Conservation (phyloP, 2,888 invertebrate genomes). For the Meandrusa payeni region DNA sequence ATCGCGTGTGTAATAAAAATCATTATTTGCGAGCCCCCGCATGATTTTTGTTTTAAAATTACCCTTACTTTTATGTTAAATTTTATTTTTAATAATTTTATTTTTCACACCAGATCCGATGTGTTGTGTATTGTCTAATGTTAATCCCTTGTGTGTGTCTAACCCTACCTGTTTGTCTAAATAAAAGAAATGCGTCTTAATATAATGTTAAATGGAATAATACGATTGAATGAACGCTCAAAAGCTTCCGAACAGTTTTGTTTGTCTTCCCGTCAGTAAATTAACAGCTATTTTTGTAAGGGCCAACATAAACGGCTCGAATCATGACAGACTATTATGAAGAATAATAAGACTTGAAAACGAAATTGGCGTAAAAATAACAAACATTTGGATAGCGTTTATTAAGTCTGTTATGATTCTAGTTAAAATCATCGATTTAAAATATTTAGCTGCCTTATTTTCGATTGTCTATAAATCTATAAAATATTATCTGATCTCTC, state of each 20-base stretch:
- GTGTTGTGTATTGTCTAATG: slow-evolving; percentile 95
- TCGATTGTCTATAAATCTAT: slow-evolving; percentile 33
- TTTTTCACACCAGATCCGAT: slow-evolving; percentile 81
- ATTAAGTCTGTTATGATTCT: slow-evolving; percentile 21
- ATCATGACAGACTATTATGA: slow-evolving; percentile 60
- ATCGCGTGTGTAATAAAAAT: slow-evolving; percentile 62
- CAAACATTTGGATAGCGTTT: background rate
- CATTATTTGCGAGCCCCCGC: slow-evolving; percentile 72
- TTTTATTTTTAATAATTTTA: slow-evolving; percentile 49
- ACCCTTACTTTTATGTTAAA: slow-evolving; percentile 48
- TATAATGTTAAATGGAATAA: slow-evolving; percentile 45
- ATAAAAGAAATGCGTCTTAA: slow-evolving; percentile 67
- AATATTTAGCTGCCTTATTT: slow-evolving; percentile 12
- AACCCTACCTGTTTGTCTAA: slow-evolving; percentile 82
- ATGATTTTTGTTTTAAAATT: slow-evolving; percentile 67
- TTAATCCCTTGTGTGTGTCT: slow-evolving; percentile 95
- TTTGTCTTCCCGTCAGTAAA: slow-evolving; percentile 64
- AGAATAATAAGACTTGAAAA: slow-evolving; percentile 21
- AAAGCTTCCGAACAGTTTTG: slow-evolving; percentile 74
- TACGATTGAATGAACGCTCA: slow-evolving; percentile 63
- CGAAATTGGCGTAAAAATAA: slow-evolving; percentile 6
- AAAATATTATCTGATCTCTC: slow-evolving; percentile 34
- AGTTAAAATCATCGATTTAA: slow-evolving; percentile 16
- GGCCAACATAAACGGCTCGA: slow-evolving; percentile 49
- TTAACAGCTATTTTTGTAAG: slow-evolving; percentile 48